These are phyloP conservation scores for Coracopsis vasa DNA, from an alignment of 2,113 vertebrate genomes.

Conservation along the genomic window DNA sequence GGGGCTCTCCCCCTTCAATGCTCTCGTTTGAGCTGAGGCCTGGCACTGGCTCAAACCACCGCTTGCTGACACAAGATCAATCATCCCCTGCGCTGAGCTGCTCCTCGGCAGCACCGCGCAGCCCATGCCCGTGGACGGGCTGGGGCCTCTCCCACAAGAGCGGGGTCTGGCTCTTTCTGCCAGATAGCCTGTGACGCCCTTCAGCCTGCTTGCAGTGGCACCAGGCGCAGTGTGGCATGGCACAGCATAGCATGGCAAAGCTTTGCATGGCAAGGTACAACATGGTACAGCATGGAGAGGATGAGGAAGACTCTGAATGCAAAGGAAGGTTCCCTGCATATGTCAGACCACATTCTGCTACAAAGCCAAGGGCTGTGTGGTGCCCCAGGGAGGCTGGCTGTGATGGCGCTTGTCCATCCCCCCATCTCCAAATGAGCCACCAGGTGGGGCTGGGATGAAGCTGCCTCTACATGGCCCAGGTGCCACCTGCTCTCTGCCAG, in stretches of 20 bases:
- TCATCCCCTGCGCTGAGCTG: background rate
- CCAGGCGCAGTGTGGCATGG: accelerated
- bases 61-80: conserved; percentile 53
- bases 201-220: background rate
- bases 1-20: conserved; percentile 58
- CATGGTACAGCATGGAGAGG: background rate
- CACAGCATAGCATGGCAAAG: no score
- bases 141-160: background rate
- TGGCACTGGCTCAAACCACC: conserved; percentile 60
- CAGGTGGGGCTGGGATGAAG: background rate
- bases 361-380: background rate
- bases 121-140: background rate
- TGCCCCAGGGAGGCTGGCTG: background rate
- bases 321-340: background rate
- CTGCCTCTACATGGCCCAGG: background rate
- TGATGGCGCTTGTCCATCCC: background rate
- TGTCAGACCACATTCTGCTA: background rate
- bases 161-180: background rate
- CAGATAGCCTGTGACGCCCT: accelerated
- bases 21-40: conserved; percentile 46
- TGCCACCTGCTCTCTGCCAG: background rate
- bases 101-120: background rate
- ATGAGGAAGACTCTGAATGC: accelerated
- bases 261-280: background rate
- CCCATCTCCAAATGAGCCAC: background rate